Percentiles rank a stretch among this genome's conserved stretches.
These are phyloP conservation scores for Embidobia sp. DNA, from an alignment of 2,888 invertebrate species.

Conservation along the genomic window DNA sequence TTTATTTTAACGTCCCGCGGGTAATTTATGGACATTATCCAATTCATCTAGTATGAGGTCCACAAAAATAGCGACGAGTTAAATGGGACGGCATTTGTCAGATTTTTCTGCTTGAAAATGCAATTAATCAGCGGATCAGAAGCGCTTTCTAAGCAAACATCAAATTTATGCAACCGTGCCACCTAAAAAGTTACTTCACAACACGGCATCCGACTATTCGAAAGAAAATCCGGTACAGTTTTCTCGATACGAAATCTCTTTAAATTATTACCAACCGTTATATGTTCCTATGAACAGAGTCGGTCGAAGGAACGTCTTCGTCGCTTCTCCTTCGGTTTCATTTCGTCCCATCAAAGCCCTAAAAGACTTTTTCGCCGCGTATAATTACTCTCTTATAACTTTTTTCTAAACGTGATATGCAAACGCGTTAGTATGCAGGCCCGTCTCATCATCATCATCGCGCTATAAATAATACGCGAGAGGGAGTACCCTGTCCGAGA, in stretches of 20 bases:
- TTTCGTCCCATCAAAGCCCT: conserved; percentile 9
- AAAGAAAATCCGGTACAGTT: no score
- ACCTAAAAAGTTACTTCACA: no score
- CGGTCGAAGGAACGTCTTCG: no score
- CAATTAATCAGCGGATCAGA: background rate
- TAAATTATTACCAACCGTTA: background rate
- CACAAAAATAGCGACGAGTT: no score
- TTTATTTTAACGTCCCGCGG: no score
- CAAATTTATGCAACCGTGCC: no score
- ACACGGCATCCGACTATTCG: no score
- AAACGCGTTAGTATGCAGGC: conserved; percentile 59
- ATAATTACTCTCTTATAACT: conserved; percentile 26
- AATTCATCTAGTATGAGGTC: no score
- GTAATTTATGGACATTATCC: no score
- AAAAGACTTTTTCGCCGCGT: conserved; percentile 14
- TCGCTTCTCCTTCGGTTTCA: background rate
- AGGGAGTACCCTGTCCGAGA: conserved; percentile 59
- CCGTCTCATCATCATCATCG: conserved; percentile 58
- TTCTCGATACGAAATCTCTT: background rate
- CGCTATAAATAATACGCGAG: conserved; percentile 62
- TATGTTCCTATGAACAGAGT: no score
- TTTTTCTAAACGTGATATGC: conserved; percentile 28
- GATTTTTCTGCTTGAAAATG: background rate
- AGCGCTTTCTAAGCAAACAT: background rate
- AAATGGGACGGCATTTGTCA: no score